These are phyloP conservation scores for Cyaniris semiargus DNA, from an alignment of 2,888 invertebrate genomes.

Conservation along the genomic window DNA sequence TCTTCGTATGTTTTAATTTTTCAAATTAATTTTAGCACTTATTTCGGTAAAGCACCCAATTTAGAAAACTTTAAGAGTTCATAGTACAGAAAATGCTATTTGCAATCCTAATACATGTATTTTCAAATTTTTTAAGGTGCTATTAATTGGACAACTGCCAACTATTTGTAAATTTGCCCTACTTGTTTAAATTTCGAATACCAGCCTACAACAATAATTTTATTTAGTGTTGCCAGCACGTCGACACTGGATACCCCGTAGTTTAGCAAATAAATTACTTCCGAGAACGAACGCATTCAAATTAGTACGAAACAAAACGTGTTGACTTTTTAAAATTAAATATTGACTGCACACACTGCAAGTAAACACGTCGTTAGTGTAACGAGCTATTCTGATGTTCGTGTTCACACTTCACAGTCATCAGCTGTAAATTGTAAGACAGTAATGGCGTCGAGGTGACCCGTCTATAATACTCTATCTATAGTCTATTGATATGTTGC, in stretches of 20 bases:
- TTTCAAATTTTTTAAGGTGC: too few species aligned
- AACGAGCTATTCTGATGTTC: conserved; percentile 33
- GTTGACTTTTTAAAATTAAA: conserved; percentile 46
- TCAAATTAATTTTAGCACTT: too few species aligned
- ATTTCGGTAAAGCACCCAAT: too few species aligned
- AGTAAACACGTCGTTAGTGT: conserved; percentile 41
- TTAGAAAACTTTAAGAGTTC: too few species aligned
- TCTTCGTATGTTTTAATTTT: too few species aligned
- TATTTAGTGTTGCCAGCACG: neutral
- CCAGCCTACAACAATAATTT: neutral
- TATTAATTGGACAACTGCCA: too few species aligned
- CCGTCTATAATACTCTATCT: too few species aligned
- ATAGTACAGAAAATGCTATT: too few species aligned
- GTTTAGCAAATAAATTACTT: conserved; percentile 57
- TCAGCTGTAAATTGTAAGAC: neutral
- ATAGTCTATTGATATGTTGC: too few species aligned
- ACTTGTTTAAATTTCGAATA: neutral
- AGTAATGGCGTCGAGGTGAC: neutral
- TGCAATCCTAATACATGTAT: too few species aligned
- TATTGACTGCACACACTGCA: conserved; percentile 43
- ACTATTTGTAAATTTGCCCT: neutral
- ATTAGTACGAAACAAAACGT: conserved; percentile 50
- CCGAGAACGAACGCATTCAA: conserved; percentile 49
- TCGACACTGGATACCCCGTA: conserved; percentile 22
- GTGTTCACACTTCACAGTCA: neutral